phyloP scores from a whole-genome alignment of 2,797 vertebrate species.

The Melanotaenia boesemani region DNA sequence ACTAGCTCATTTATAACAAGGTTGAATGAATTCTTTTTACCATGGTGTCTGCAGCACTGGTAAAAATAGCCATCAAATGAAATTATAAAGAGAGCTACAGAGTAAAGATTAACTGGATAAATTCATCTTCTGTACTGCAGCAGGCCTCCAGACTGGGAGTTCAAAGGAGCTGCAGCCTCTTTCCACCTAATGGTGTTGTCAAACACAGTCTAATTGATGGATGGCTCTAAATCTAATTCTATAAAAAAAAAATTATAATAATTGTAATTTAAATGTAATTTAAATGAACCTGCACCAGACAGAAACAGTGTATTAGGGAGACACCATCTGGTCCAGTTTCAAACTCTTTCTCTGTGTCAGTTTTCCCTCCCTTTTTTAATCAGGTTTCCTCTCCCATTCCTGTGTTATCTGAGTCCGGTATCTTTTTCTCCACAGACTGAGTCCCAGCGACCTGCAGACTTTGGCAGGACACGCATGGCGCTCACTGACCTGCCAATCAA shows the following conservation, averaged over 20 bases:
- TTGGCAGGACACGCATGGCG: slow-evolving; percentile 84
- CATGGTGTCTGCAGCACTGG: slow-evolving; percentile 26
- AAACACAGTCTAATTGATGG: slow-evolving; percentile 48
- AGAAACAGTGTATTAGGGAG: slow-evolving; percentile 2
- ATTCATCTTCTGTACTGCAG: slow-evolving; percentile 38
- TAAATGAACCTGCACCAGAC: slow-evolving; percentile 20
- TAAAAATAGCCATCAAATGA: slow-evolving; percentile 59
- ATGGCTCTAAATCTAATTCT: slow-evolving; percentile 39
- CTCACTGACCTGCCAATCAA: slow-evolving; percentile 70
- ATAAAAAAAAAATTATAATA: slow-evolving; percentile 24
- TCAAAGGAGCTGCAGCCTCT: slow-evolving; percentile 43
- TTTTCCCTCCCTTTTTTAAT: not conserved
- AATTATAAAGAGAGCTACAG: slow-evolving; percentile 45
- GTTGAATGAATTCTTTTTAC: not conserved
- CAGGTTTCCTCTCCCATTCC: not conserved
- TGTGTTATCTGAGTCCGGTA: slow-evolving; percentile 43
- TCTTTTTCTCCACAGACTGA: slow-evolving; percentile 89
- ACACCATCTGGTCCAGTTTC: slow-evolving; percentile 26
- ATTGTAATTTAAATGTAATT: slow-evolving; percentile 24
- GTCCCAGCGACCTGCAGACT: slow-evolving; percentile 83
- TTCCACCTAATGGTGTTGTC: slow-evolving; percentile 12
- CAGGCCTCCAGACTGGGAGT: slow-evolving; percentile 47
- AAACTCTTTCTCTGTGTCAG: not conserved
- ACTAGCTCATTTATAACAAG: not conserved
- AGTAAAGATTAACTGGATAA: slow-evolving; percentile 41